Conservation (phyloP, 2,888 invertebrate species). For the Plutella xylostella region DNA sequence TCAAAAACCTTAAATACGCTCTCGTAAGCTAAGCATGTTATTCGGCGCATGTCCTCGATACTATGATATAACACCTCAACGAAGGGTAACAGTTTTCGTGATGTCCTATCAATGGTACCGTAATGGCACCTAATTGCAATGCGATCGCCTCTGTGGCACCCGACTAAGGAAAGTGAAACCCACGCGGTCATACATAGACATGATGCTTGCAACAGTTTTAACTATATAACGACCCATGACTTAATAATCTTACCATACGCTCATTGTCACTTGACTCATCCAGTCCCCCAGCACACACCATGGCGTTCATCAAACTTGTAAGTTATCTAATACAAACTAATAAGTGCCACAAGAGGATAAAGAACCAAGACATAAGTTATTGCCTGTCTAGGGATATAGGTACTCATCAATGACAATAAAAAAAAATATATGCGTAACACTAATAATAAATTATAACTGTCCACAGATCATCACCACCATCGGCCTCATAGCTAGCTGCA, state of each 20-base stretch:
- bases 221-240: slow-evolving; percentile 61
- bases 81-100: slow-evolving; percentile 40
- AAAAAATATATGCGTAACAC: background rate
- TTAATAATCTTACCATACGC: slow-evolving; percentile 48
- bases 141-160: slow-evolving; percentile 37
- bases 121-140: slow-evolving; percentile 50
- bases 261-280: slow-evolving; percentile 44
- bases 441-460: slow-evolving; percentile 4
- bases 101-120: slow-evolving; percentile 47
- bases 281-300: slow-evolving; percentile 37
- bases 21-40: background rate
- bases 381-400: background rate
- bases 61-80: slow-evolving; percentile 49
- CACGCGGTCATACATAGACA: slow-evolving; percentile 41
- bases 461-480: slow-evolving; percentile 39
- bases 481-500: slow-evolving; percentile 49
- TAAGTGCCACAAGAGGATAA: too few species aligned
- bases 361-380: too few species aligned
- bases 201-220: slow-evolving; percentile 63
- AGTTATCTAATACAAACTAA: slow-evolving; percentile 17
- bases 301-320: slow-evolving; percentile 53
- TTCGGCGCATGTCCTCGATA: slow-evolving; percentile 5
- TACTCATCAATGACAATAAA: background rate
- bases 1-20: too few species aligned
- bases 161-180: slow-evolving; percentile 65